Evolutionary conservation across 2,113 vertebrate species (phyloP).

Genomic region (Himantopus leucocephalus): DNA sequence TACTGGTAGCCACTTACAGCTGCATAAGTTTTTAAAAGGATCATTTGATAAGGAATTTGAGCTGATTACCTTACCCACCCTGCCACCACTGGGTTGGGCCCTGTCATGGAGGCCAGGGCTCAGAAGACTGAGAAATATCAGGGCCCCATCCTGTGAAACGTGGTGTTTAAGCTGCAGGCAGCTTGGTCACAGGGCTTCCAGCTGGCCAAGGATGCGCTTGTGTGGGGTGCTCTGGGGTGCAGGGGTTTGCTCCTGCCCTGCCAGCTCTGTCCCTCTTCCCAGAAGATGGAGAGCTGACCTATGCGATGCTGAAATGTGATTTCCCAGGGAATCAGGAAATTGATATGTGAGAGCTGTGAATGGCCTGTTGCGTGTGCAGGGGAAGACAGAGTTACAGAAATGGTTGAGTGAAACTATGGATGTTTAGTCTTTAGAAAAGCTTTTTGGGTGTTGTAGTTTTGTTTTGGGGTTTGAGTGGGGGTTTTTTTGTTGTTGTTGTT

Average conservation of each 20-base stretch:
- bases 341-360: background rate
- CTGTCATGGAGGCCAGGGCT: background rate
- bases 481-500: background rate
- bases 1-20: background rate
- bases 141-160: rapidly evolving
- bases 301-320: rapidly evolving
- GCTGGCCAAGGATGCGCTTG: rapidly evolving
- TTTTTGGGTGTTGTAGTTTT: background rate
- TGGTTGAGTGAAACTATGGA: background rate
- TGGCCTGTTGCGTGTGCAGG: rapidly evolving
- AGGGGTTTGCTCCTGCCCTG: background rate
- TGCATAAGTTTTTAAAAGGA: background rate
- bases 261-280: background rate
- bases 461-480: too few relatives aligned
- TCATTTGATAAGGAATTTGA: background rate
- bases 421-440: background rate
- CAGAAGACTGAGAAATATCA: background rate
- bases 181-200: background rate
- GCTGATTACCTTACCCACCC: background rate
- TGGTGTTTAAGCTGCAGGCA: background rate
- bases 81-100: background rate
- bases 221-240: background rate
- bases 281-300: background rate
- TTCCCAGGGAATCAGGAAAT: background rate
- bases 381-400: background rate